A percentile compares a stretch with the other conserved stretches of the same genome.
These are phyloP conservation scores for Laspeyria flexula DNA, from an alignment of 2,888 invertebrate genomes.

Conservation along the genomic window DNA sequence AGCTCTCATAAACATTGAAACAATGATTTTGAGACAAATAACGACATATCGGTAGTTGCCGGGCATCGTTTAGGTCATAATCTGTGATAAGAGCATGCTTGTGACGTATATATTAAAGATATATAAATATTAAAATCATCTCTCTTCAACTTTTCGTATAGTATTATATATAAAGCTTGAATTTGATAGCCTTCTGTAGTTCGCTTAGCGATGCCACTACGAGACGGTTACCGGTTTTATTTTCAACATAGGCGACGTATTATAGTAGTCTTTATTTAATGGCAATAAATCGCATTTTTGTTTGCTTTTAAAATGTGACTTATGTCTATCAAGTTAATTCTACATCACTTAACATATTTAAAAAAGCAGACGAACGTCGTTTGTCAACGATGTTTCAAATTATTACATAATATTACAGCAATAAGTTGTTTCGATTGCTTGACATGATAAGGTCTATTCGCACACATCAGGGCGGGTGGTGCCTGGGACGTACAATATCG, in stretches of 20 bases:
- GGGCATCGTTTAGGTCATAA: constrained; percentile 72
- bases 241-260: not conserved
- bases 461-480: too few species aligned
- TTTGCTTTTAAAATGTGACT: too few species aligned
- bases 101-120: constrained; percentile 70
- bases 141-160: constrained; percentile 63
- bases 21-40: constrained; percentile 51
- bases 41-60: constrained; percentile 78
- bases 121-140: constrained; percentile 43
- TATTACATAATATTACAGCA: too few species aligned
- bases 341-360: too few species aligned
- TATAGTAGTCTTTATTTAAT: too few species aligned
- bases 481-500: too few species aligned
- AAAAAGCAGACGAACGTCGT: too few species aligned
- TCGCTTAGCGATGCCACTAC: constrained; percentile 74
- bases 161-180: constrained; percentile 66
- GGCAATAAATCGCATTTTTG: too few species aligned
- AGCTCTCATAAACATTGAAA: constrained; percentile 30
- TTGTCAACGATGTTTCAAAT: too few species aligned
- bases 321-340: too few species aligned
- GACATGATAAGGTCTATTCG: too few species aligned
- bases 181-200: constrained; percentile 82
- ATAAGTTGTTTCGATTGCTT: too few species aligned
- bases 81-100: constrained; percentile 84
- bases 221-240: constrained; percentile 25